Conservation (phyloP, 2,888 invertebrate genomes). For the Oxytorus armatus region DNA sequence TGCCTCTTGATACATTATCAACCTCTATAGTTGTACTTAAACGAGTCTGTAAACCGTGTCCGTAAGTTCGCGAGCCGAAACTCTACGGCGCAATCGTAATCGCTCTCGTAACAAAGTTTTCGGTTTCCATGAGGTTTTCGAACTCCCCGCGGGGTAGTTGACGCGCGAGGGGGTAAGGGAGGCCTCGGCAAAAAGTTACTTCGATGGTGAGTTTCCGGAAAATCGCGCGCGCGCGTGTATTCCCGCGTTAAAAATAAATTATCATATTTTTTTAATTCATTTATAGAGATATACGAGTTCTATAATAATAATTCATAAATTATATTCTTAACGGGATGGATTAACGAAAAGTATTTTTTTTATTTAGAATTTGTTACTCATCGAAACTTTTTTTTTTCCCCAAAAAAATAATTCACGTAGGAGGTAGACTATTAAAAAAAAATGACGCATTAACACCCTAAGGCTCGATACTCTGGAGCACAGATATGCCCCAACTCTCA, state of each 20-base stretch:
- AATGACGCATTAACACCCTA: too few species aligned
- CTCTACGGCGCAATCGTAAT: slow-evolving; percentile 51
- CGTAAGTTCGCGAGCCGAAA: neutral
- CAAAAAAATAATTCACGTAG: neutral
- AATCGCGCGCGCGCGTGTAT: slow-evolving; percentile 69
- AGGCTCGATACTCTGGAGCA: too few species aligned
- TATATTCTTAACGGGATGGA: neutral
- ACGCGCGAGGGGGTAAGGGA: slow-evolving; percentile 58
- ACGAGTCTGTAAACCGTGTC: slow-evolving; percentile 12
- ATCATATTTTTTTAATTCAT: too few species aligned
- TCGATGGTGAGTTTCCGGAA: slow-evolving; percentile 47
- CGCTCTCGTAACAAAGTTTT: slow-evolving; percentile 61
- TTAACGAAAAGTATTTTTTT: neutral
- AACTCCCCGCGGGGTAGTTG: slow-evolving; percentile 41
- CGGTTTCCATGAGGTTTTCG: slow-evolving; percentile 39
- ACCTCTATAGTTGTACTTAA: slow-evolving; percentile 45
- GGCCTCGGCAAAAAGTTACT: slow-evolving; percentile 56
- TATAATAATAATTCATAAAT: neutral
- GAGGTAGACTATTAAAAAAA: too few species aligned
- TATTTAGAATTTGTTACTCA: too few species aligned
- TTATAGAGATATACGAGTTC: too few species aligned
- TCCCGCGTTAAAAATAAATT: neutral
- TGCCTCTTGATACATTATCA: slow-evolving; percentile 1
- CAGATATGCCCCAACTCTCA: too few species aligned
- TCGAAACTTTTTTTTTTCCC: too few species aligned